These are phyloP conservation scores for Dascillus cervinus DNA, from an alignment of 2,888 invertebrate species.

Conservation along the genomic window DNA sequence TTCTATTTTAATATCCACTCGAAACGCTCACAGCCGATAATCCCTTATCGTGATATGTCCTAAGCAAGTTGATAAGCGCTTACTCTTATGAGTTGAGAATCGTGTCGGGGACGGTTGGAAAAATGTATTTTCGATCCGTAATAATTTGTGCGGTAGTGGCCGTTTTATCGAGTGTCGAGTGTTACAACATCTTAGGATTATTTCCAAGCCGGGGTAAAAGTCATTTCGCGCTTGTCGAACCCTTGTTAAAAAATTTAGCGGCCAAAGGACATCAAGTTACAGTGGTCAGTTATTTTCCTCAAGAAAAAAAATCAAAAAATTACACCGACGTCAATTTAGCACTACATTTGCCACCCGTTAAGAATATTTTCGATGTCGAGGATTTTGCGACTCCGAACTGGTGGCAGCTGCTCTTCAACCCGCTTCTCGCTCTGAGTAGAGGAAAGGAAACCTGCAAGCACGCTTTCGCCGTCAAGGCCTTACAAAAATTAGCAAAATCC, in stretches of 20 bases:
- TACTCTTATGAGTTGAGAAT: too few species aligned
- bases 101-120: too few species aligned
- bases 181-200: conserved; percentile 55
- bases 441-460: conserved; percentile 10
- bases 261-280: conserved; percentile 59
- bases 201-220: conserved; percentile 64
- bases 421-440: neutral
- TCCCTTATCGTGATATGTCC: too few species aligned
- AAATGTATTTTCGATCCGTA: too few species aligned
- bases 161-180: too few species aligned
- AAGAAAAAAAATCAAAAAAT: conserved; percentile 36
- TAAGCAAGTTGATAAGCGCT: too few species aligned
- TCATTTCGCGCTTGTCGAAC: conserved; percentile 59
- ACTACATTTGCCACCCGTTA: conserved; percentile 20
- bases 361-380: conserved; percentile 8
- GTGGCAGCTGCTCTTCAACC: neutral
- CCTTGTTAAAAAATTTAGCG: conserved; percentile 53
- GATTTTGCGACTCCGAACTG: neutral
- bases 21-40: too few species aligned
- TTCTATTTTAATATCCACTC: too few species aligned
- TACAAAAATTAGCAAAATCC: conserved; percentile 2
- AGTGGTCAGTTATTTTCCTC: conserved; percentile 57
- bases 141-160: too few species aligned
- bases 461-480: conserved; percentile 1
- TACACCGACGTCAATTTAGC: conserved; percentile 51